Conservation (phyloP, 2,888 invertebrate species). For the Rhyacophila evoluta region DNA sequence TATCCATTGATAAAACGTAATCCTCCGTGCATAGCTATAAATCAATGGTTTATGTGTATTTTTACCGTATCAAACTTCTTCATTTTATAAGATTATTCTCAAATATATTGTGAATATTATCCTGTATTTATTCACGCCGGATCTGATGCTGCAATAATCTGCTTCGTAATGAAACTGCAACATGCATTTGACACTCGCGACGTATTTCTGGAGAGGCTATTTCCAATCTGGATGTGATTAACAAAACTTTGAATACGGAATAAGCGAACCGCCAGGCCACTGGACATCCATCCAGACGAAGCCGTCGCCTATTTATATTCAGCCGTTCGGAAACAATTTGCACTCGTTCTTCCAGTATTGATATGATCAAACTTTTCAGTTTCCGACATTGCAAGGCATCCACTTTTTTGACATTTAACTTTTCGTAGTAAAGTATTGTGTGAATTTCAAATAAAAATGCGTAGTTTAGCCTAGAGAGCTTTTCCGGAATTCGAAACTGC, state of each 20-base stretch:
- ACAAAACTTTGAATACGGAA: neutral
- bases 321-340: neutral
- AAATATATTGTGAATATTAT: no score
- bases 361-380: no score
- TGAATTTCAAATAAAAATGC: no score
- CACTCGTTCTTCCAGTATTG: neutral
- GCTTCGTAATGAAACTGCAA: neutral
- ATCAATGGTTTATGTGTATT: no score
- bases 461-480: neutral
- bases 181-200: constrained; percentile 12
- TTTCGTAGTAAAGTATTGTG: no score
- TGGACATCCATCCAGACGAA: neutral
- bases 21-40: no score
- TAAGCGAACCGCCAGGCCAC: neutral
- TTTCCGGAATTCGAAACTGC: neutral
- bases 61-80: no score
- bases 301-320: neutral
- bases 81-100: no score
- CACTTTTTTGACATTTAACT: no score
- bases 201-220: neutral
- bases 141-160: neutral
- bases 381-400: no score
- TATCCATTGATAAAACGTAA: no score
- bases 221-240: neutral
- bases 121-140: no score